These are phyloP conservation scores for Agrypnia vestita DNA, from an alignment of 1,140 invertebrate species.

Conservation along the genomic window DNA sequence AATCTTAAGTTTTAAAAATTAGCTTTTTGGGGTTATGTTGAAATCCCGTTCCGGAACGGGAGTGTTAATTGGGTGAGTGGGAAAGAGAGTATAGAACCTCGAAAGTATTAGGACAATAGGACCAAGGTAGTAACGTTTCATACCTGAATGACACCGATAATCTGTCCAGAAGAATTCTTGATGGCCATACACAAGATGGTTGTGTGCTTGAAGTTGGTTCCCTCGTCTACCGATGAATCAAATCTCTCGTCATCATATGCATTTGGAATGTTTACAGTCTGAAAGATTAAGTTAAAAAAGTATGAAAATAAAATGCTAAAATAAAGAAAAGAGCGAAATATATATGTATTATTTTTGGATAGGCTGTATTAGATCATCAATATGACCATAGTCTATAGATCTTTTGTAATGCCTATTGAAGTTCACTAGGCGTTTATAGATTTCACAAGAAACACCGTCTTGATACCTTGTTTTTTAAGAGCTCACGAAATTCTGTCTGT, in stretches of 20 bases:
- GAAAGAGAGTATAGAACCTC: too few relatives aligned
- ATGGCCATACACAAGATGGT: constrained; percentile 95
- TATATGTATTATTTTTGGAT: neutral
- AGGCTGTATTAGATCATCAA: neutral
- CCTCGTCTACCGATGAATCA: constrained; percentile 88
- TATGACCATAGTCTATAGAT: neutral
- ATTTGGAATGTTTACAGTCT: constrained; percentile 91
- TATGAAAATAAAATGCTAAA: too few relatives aligned
- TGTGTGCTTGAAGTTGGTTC: constrained; percentile 84
- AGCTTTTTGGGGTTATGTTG: too few relatives aligned
- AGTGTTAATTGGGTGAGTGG: too few relatives aligned
- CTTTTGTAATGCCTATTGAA: too few relatives aligned
- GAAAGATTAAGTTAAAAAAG: constrained; percentile 57
- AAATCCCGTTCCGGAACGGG: too few relatives aligned
- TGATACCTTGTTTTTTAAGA: too few relatives aligned
- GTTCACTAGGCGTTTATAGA: too few relatives aligned
- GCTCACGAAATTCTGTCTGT: too few relatives aligned
- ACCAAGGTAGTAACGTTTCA: neutral
- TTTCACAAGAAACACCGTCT: too few relatives aligned
- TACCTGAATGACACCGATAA: constrained; percentile 94
- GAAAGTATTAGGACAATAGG: too few relatives aligned
- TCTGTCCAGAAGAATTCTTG: constrained; percentile 89
- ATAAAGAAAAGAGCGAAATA: neutral
- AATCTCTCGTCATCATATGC: constrained; percentile 95
- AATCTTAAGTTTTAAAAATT: too few relatives aligned